Conservation (phyloP, 2,113 vertebrate genomes). For the Vidua chalybeata region DNA sequence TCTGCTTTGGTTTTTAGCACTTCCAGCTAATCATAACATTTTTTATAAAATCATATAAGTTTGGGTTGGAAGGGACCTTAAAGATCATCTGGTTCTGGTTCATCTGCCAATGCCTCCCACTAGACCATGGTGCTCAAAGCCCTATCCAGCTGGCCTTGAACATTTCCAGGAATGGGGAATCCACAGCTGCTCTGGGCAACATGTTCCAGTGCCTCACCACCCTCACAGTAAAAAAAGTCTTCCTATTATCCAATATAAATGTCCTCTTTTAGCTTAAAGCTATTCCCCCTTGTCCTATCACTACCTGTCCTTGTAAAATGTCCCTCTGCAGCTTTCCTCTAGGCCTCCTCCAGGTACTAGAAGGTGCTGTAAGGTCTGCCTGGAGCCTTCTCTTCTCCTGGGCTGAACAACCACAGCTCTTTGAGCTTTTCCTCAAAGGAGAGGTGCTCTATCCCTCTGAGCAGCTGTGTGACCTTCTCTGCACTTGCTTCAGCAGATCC, state of each 20-base stretch:
- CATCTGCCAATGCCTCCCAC: neutral
- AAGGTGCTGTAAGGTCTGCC: neutral
- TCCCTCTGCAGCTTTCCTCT: neutral
- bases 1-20: neutral
- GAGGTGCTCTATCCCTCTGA: neutral
- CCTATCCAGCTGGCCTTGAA: neutral
- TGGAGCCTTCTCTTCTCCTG: neutral
- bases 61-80: neutral
- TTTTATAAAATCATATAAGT: neutral
- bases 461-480: neutral
- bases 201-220: neutral
- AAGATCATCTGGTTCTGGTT: neutral
- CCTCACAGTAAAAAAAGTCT: neutral
- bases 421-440: neutral
- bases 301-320: neutral
- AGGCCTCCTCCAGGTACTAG: neutral
- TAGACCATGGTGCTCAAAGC: neutral
- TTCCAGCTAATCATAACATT: neutral
- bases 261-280: neutral
- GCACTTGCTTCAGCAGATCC: neutral
- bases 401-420: neutral
- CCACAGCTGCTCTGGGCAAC: neutral
- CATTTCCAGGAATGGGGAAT: neutral
- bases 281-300: neutral
- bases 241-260: neutral